These are phyloP conservation scores for Aphaenogaster ashmeadi DNA, from an alignment of 1,140 invertebrate species.

Conservation along the genomic window DNA sequence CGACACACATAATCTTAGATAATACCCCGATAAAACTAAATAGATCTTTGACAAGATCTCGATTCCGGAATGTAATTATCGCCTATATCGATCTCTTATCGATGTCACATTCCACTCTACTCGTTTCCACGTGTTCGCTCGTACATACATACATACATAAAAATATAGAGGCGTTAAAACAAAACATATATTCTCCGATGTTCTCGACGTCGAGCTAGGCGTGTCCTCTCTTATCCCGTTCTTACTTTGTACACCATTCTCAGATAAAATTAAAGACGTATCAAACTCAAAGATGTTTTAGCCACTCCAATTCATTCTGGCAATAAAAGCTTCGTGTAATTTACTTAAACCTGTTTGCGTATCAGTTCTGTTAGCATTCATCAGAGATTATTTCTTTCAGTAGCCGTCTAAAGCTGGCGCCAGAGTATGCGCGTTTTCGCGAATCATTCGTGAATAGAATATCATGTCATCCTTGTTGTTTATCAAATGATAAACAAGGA, in stretches of 20 bases:
- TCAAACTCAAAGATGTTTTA: neutral
- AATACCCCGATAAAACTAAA: neutral
- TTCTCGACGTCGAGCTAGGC: slow-evolving; percentile 1
- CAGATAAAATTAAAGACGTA: neutral
- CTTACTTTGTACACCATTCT: neutral
- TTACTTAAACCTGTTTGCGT: neutral
- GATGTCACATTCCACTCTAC: neutral
- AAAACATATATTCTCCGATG: neutral
- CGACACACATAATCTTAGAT: slow-evolving; percentile 7
- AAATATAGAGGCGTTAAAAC: neutral
- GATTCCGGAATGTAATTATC: slow-evolving; percentile 7
- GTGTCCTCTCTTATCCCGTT: neutral
- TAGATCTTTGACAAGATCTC: slow-evolving; percentile 20
- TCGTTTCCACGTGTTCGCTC: neutral
- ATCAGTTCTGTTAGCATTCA: neutral
- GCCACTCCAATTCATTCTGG: neutral
- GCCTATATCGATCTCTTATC: slow-evolving; percentile 15
- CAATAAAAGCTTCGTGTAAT: neutral
- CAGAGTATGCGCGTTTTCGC: too few species aligned
- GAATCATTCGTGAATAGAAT: too few species aligned
- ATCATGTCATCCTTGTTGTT: too few species aligned
- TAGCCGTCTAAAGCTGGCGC: neutral
- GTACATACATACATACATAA: neutral
- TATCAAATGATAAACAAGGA: too few species aligned
- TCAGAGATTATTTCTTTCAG: neutral